phyloP scores from a whole-genome alignment of 2,113 vertebrate species.

The Zosterops pallidus region DNA sequence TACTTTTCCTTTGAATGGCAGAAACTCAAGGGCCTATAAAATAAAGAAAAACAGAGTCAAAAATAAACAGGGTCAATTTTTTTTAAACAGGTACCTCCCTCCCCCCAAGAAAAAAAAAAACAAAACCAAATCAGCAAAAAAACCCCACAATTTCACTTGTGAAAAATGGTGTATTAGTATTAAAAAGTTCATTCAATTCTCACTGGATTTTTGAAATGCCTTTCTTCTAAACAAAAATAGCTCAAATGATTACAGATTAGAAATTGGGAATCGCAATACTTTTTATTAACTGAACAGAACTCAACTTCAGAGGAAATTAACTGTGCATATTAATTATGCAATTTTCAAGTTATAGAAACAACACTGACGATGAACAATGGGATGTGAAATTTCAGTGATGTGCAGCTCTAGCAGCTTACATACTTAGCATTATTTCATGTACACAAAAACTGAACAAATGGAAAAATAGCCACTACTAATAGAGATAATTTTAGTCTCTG shows the following conservation, averaged over 20 bases:
- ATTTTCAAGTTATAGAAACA: neutral
- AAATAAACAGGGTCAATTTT: neutral
- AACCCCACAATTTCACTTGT: neutral
- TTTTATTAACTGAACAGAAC: neutral
- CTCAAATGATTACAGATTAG: neutral
- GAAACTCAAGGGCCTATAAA: slow-evolving; percentile 87
- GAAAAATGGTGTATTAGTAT: neutral
- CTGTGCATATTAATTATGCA: neutral
- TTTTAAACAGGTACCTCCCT: rapidly evolving
- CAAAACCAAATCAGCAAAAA: neutral
- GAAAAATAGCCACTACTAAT: neutral
- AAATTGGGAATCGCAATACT: neutral
- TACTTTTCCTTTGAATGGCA: slow-evolving; percentile 91
- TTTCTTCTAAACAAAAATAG: neutral
- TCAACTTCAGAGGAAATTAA: neutral
- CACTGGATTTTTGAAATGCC: neutral
- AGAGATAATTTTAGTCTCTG: neutral
- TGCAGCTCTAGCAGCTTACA: neutral
- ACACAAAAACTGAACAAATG: neutral
- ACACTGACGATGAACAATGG: neutral
- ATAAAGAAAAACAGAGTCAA: neutral
- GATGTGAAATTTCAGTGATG: neutral
- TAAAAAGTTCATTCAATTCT: neutral
- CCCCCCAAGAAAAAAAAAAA: rapidly evolving
- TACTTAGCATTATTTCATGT: neutral